Percentiles rank a stretch among this genome's conserved stretches.
These are phyloP conservation scores for Hydropotes inermis DNA, from an alignment of 2,113 vertebrate species.

Conservation along the genomic window DNA sequence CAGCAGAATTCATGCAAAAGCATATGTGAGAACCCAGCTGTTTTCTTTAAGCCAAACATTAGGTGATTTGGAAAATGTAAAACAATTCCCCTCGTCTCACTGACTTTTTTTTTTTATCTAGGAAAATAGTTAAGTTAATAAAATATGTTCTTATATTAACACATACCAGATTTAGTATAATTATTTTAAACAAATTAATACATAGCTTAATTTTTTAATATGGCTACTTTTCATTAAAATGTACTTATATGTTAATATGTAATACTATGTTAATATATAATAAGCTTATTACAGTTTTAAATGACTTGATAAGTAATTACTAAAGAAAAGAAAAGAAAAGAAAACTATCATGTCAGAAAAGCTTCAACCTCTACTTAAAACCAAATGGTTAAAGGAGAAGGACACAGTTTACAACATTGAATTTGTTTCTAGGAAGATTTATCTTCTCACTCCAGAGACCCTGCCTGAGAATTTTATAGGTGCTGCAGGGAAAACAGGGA, in stretches of 20 bases:
- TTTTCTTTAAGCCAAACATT: background rate
- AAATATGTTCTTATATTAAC: background rate
- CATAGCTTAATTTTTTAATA: background rate
- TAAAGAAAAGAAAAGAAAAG: background rate
- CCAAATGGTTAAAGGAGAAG: background rate
- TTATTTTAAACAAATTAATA: background rate
- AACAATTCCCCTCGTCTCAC: background rate
- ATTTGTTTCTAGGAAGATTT: fast-evolving
- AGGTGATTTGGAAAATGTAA: background rate
- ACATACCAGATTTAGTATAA: background rate
- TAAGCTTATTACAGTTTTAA: background rate
- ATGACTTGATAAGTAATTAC: background rate
- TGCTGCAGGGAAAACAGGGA: too few relatives aligned
- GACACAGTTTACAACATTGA: fast-evolving
- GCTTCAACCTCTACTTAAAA: background rate
- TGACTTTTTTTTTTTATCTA: background rate
- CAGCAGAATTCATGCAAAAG: background rate
- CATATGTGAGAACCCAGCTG: background rate
- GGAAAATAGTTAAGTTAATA: background rate
- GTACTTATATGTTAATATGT: background rate
- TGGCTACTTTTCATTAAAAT: background rate
- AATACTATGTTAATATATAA: background rate
- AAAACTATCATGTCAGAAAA: background rate
- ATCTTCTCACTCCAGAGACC: background rate
- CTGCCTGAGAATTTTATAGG: background rate